Evolutionary conservation across 2,797 vertebrate species (phyloP), one percentile per base, ranked within the genome.

Genomic region (Phalanger gymnotis): DNA sequence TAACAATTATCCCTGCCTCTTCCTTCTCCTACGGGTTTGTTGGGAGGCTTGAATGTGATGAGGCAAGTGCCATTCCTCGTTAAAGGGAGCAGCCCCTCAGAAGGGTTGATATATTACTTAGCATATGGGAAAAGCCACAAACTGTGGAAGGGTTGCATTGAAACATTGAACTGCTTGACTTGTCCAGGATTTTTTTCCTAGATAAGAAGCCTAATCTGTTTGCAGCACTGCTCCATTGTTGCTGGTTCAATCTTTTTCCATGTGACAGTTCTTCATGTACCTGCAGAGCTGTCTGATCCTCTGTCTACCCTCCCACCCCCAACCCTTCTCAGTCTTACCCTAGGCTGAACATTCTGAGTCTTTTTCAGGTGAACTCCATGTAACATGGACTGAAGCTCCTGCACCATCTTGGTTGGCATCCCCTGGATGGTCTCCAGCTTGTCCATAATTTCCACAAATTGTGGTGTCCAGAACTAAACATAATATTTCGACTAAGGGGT

Each of bases 11-110:
- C 56, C 53, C 91, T 91, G 27, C 4, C 5, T n/a, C 91, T 94
- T 1, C 0, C 53, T 92, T 91, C 30, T 34, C 54, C 87, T 73
- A 31, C 16, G 11, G 52, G 66, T 54, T 16, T 61, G 22, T 56
- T 56, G 53, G 34, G 51, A 94, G 14, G 58, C 58, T 55, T 94
- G 93, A 89, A 53, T 81, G 90, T 28, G 96, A 61, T 1, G 91
- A 56, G 1, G 25, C 81, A 56, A 53, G 1, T 87, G 58, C 55
- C 61, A 73, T 73, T 12, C 61, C 34, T n/a, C 5, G 1, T 2
- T 6, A n/a, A 27, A 61, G 30, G 58, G 28, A 31, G 58, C 34
- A n/a, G 34, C 14, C 34, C 34, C 34, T 73, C 14, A 14, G 13
- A 73, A n/a, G 34, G 61, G 34, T 14, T n/a, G 34, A 73, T 34